A percentile compares a stretch with the other conserved stretches of the same genome.
Conservation (phyloP, 1,140 invertebrate genomes). For the Nephila pilipes region DNA sequence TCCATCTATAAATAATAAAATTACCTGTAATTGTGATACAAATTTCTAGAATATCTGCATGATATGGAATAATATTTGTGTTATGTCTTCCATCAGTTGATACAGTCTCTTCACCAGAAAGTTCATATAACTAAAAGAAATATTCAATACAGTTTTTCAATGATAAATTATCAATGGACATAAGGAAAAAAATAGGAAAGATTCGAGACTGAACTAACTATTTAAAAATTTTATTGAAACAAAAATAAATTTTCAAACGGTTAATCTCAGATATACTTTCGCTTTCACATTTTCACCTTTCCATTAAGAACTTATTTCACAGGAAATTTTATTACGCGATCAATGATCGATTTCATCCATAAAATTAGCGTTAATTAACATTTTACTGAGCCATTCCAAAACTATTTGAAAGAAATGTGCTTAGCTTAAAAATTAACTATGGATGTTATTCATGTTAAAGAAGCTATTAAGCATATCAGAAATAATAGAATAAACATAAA, state of each 20-base stretch:
- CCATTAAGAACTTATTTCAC: too few relatives aligned
- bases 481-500: too few relatives aligned
- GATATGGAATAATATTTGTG: neutral
- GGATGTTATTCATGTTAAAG: too few relatives aligned
- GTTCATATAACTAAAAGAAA: neutral
- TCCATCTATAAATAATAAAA: too few relatives aligned
- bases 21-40: neutral
- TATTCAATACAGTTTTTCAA: neutral
- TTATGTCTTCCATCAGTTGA: neutral
- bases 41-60: slow-evolving; percentile 22
- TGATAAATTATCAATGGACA: neutral
- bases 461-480: too few relatives aligned
- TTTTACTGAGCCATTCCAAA: too few relatives aligned
- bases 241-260: neutral
- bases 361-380: too few relatives aligned
- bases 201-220: neutral
- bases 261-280: neutral
- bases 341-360: too few relatives aligned
- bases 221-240: neutral
- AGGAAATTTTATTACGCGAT: too few relatives aligned
- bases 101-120: neutral
- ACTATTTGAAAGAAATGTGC: too few relatives aligned
- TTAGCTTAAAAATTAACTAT: too few relatives aligned
- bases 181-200: neutral
- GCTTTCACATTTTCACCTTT: neutral